phyloP scores from a whole-genome alignment of 2,888 invertebrate species.

The Sphaeridia pumilis region DNA sequence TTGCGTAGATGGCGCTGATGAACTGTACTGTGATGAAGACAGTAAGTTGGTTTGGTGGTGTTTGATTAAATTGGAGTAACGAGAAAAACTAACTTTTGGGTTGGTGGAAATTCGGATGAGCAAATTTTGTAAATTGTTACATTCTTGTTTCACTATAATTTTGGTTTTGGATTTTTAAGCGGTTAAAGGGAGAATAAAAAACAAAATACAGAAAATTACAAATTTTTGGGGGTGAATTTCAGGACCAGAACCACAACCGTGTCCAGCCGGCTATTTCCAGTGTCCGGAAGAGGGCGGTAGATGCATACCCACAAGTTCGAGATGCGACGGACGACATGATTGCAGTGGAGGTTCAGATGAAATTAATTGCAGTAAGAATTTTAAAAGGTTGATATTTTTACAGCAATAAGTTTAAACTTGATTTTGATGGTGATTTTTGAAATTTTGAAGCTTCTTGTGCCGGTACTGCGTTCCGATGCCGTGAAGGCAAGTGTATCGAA shows the following conservation, averaged over 20 bases:
- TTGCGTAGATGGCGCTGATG: slow-evolving; percentile 53
- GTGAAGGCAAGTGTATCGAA: slow-evolving; percentile 42
- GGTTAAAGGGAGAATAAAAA: too few species aligned
- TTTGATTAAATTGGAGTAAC: too few species aligned
- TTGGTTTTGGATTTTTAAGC: neutral
- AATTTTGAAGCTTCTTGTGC: slow-evolving; percentile 2
- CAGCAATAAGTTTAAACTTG: too few species aligned
- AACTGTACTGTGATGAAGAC: slow-evolving; percentile 40
- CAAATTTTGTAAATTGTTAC: slow-evolving; percentile 11
- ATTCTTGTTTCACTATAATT: neutral
- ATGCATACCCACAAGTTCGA: slow-evolving; percentile 49
- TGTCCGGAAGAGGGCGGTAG: slow-evolving; percentile 46
- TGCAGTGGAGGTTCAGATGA: slow-evolving; percentile 61
- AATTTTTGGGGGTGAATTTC: too few species aligned
- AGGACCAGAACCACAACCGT: too few species aligned
- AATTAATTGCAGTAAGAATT: slow-evolving; percentile 43
- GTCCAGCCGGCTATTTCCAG: slow-evolving; percentile 39
- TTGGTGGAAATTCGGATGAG: neutral
- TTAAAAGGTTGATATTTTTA: neutral
- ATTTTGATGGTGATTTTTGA: too few species aligned
- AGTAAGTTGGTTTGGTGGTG: too few species aligned
- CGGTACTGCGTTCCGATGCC: slow-evolving; percentile 42
- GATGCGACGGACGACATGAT: slow-evolving; percentile 52
- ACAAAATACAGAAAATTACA: too few species aligned
- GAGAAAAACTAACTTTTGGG: neutral